A percentile compares a stretch with the other conserved stretches of the same genome.
These are phyloP conservation scores for Apodemia zela DNA, from an alignment of 2,888 invertebrate species.

Conservation along the genomic window DNA sequence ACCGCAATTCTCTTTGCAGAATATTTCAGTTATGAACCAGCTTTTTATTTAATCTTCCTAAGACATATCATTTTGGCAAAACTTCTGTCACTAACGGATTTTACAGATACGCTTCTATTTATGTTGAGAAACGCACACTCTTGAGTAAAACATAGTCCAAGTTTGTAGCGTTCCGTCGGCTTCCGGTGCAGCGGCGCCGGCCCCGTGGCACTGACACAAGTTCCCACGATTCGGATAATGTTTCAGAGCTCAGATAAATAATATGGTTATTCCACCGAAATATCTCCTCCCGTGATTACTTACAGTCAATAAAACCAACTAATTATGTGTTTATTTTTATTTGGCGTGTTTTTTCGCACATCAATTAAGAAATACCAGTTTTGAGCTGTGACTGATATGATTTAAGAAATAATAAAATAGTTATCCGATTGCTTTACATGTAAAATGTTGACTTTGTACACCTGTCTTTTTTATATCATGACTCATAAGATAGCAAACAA, in stretches of 20 bases:
- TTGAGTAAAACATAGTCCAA: conserved; percentile 29
- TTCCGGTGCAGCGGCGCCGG: conserved; percentile 54
- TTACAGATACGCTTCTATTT: not conserved
- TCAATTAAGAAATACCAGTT: not conserved
- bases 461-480: too few relatives aligned
- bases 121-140: not conserved
- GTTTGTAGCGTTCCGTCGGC: conserved; percentile 40
- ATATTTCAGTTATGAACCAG: too few relatives aligned
- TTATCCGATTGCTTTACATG: too few relatives aligned
- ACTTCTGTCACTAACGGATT: too few relatives aligned
- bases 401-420: not conserved
- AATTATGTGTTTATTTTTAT: not conserved
- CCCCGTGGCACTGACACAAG: conserved; percentile 38
- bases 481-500: too few relatives aligned
- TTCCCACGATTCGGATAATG: conserved; percentile 46
- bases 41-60: not conserved
- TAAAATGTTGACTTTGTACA: too few relatives aligned
- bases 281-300: not conserved
- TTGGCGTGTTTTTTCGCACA: not conserved
- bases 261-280: not conserved
- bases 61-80: not conserved
- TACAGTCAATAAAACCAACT: not conserved
- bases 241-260: conserved; percentile 21
- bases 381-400: not conserved
- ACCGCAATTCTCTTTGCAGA: too few relatives aligned